These are phyloP conservation scores for Ophioderma brevispina DNA, from an alignment of 35 echinoderm and acorn worm species.

Conservation along the genomic window DNA sequence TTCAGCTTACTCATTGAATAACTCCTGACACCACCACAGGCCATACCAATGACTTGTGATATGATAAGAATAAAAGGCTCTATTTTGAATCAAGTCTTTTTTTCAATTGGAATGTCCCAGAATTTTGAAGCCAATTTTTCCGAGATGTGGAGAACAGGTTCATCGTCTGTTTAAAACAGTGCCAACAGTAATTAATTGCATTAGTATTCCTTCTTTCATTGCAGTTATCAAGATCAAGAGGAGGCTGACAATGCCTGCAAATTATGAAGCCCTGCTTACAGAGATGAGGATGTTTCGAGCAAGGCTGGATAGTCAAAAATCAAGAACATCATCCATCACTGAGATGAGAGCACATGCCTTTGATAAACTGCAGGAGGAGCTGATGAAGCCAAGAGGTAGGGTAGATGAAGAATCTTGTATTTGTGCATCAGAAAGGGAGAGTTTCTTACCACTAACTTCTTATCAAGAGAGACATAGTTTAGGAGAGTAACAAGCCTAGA, in stretches of 20 bases:
- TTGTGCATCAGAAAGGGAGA: not conserved
- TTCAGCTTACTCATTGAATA: too few relatives aligned
- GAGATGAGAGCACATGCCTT: conserved; percentile 49
- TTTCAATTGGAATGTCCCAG: too few relatives aligned
- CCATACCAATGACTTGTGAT: too few relatives aligned
- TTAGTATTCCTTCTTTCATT: not conserved
- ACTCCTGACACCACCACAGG: too few relatives aligned
- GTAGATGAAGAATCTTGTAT: not conserved
- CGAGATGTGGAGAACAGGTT: too few relatives aligned
- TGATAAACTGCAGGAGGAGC: conserved; percentile 84
- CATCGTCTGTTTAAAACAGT: too few relatives aligned
- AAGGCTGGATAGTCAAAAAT: not conserved
- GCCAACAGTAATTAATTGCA: too few relatives aligned
- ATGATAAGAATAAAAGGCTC: too few relatives aligned
- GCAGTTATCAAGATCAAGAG: not conserved
- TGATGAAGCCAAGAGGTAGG: conserved; percentile 88
- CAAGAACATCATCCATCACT: not conserved
- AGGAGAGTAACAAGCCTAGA: not conserved
- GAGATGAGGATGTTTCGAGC: not conserved
- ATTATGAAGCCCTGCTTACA: not conserved
- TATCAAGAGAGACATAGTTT: not conserved
- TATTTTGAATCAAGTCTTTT: too few relatives aligned
- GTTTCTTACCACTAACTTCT: not conserved
- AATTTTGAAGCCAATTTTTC: too few relatives aligned
- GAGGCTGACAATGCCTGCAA: not conserved